Base-by-base conservation (phyloP, 2,888 invertebrate species). In the Netelia fuscicornis region DNA sequence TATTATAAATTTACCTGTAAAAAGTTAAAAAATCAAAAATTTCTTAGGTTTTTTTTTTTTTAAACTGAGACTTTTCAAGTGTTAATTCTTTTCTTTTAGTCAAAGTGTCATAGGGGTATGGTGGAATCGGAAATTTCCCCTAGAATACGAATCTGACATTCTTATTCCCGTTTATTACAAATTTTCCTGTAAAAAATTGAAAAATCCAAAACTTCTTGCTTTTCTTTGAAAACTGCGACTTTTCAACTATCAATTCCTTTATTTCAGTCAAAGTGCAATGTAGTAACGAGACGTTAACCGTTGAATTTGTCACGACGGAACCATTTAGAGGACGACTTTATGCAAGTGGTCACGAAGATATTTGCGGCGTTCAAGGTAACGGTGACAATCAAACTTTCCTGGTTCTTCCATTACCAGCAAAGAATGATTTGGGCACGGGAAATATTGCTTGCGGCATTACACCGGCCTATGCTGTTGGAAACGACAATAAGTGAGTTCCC, bases 231-330 rank as follows among this genome's bases (percentile, higher is more conserved):
- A 25, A 25, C 2, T 30, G 0, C 2, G 6, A 30, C 6, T 5
- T 30, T 30, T 42, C 1, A 42, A 68, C 67, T 58, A 77, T 62
- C 42, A 58, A 62, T 68, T 23, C 58, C 70, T 88, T 85, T 71
- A 86, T 92, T 92, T 68, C 94, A 98, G 98, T 98, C 87, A 96
- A 95, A 84, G 97, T 98, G 1, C 95, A 96, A 67, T 98, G 98
- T 92, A 96, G 96, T n/a, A 95, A 96, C 48, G 94, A 96, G 42
- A 85, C 72, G 62, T 71, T 91, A 86, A 89, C 85, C 11, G 95
- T 98, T 78, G 96, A 95, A 42, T 91, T 95, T 60, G 91, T 91
- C 58, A 95, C 95, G 23, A 93, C 91, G 68, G 93, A 94, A n/a
- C 93, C 94, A 0, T 95, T 95, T 89, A 90, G 92, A 58, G 98